Base-by-base conservation (phyloP, 1,140 invertebrate genomes). In the Anoplophora glabripennis region DNA sequence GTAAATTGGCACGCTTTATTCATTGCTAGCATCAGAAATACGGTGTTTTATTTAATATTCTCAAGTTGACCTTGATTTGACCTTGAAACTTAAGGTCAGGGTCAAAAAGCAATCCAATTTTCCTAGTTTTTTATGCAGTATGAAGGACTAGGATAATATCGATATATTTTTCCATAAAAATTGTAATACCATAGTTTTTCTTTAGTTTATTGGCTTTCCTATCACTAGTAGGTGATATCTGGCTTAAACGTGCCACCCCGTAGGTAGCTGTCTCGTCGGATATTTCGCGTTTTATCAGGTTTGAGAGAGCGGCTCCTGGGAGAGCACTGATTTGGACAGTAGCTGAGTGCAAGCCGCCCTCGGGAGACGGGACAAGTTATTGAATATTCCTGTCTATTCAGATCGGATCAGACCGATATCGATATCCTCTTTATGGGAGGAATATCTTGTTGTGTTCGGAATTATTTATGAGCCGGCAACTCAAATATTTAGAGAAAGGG, bases 251-350 rank as follows among this genome's bases (percentile, higher is more conserved):
- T 3, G 21, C 21, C 21, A 28, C 21, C 21, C 21, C 5, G 57
- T 48, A 60, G 58, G 64, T 62, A 59, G 56, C 64, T 62, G 64
- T 66, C 64, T 58, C 57, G 49, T 64, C 53, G 65, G 64, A 69
- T 64, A 66, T 66, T 65, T 55, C 36, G 61, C 59, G 56, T 66
- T 68, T 68, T 64, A 66, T 65, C 37, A 61, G 45, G 59, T 52
- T 59, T 61, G 59, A 64, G 59, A 40, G 44, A 55, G 56, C 67
- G 45, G 44, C 52, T n/a, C 52, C 57, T 47, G 47, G 53, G 61
- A 61, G 59, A n/a, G 57, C 60, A 45, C 48, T 65, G 65, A 69
- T 69, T 69, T 69, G 67, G 67, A 67, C 67, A 67, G 65, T 65
- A 58, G 67, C 52, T 69, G 67, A 69, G 67, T 69, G 67, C 64